phyloP scores from a whole-genome alignment of 1,140 invertebrate genomes.

The Orchesella cincta region DNA sequence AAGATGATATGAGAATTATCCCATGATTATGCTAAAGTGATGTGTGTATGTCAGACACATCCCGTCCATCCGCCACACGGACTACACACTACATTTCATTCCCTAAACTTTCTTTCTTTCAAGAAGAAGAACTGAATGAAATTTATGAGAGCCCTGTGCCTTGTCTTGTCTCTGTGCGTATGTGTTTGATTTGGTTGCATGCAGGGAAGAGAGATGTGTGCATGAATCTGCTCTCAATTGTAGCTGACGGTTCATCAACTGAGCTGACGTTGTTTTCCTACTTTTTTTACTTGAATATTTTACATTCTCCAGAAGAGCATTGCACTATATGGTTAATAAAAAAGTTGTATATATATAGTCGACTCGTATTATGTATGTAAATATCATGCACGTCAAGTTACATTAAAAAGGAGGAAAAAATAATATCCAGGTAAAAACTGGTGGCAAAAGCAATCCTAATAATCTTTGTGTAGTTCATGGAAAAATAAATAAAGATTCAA shows the following conservation, averaged over 20 bases:
- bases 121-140: background rate
- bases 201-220: background rate
- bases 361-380: too few species aligned
- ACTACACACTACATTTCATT: too few species aligned
- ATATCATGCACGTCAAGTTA: too few species aligned
- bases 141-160: background rate
- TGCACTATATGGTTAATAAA: too few species aligned
- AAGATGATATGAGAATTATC: constrained; percentile 11
- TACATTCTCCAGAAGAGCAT: background rate
- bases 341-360: too few species aligned
- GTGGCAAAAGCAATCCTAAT: too few species aligned
- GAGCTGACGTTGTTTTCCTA: background rate
- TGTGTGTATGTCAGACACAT: constrained; percentile 21
- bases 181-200: too few species aligned
- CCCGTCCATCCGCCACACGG: constrained; percentile 21
- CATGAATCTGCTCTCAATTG: background rate
- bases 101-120: too few species aligned
- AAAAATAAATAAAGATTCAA: too few species aligned
- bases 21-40: constrained; percentile 19
- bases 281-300: background rate
- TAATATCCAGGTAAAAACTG: too few species aligned
- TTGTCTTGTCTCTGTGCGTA: background rate
- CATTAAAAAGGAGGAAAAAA: too few species aligned
- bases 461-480: too few species aligned
- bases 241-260: background rate